Conservation (phyloP, 2,888 invertebrate genomes). For the Brenthis hecate region DNA sequence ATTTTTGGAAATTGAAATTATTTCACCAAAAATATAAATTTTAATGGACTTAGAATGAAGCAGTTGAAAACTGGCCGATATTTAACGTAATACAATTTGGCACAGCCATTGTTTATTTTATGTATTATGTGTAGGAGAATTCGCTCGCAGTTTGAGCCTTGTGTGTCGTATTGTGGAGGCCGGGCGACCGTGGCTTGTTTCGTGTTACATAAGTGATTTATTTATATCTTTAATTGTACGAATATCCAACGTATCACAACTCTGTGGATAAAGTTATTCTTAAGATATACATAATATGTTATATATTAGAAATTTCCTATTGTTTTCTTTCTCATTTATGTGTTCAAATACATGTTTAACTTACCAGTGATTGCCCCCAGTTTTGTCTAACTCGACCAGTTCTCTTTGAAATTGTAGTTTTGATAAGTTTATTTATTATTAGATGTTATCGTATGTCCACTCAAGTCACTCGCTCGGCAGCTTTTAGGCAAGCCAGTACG, state of each 20-base stretch:
- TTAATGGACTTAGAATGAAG: constrained; percentile 18
- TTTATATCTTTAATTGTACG: too few species aligned
- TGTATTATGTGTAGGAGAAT: constrained; percentile 47
- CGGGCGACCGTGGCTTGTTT: constrained; percentile 35
- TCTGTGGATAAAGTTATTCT: neutral
- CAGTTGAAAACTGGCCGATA: constrained; percentile 40
- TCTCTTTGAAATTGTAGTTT: neutral
- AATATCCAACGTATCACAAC: neutral
- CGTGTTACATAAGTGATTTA: too few species aligned
- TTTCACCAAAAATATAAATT: constrained; percentile 40
- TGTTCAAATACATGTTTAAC: neutral
- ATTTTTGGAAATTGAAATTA: constrained; percentile 2
- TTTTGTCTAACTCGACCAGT: constrained; percentile 1
- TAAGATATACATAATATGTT: too few species aligned
- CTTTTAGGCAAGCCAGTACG: constrained; percentile 55
- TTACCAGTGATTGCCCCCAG: constrained; percentile 2
- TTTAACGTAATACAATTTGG: constrained; percentile 61
- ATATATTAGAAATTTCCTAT: neutral
- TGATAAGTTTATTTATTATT: neutral
- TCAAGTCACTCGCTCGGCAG: constrained; percentile 33
- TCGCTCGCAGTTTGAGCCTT: constrained; percentile 44
- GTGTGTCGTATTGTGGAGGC: constrained; percentile 37
- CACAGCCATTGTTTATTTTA: constrained; percentile 59
- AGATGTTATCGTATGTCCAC: neutral
- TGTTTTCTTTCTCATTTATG: neutral